These are phyloP conservation scores for Manis javanica DNA, from an alignment of 2,797 vertebrate genomes.

Conservation along the genomic window DNA sequence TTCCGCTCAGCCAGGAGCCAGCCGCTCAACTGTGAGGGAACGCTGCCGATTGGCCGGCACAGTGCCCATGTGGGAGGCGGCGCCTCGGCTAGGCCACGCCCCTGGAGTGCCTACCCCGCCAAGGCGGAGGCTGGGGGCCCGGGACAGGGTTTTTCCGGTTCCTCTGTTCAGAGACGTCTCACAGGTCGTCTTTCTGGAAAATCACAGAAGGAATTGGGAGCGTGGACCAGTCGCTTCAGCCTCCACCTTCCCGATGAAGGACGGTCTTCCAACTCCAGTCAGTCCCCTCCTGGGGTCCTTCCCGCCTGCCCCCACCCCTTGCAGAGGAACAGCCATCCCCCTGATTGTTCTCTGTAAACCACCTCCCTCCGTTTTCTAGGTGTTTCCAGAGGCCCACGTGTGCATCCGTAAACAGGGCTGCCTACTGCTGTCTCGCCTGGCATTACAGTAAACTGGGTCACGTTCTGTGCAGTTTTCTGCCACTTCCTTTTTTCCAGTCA, in stretches of 20 bases:
- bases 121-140: too few species aligned
- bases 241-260: too few species aligned
- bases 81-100: not conserved
- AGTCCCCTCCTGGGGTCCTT: not conserved
- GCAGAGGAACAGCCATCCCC: too few species aligned
- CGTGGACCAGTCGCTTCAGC: not conserved
- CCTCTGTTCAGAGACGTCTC: not conserved
- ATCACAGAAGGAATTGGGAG: not conserved
- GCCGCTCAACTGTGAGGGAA: not conserved
- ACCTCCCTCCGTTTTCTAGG: not conserved
- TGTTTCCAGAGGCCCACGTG: not conserved
- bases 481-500: too few species aligned
- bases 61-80: not conserved
- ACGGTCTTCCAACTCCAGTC: not conserved
- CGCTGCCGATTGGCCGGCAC: not conserved
- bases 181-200: not conserved
- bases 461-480: too few species aligned
- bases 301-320: not conserved
- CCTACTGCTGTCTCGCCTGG: not conserved
- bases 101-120: rapidly evolving
- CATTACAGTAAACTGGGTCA: too few species aligned
- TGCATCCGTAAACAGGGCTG: not conserved
- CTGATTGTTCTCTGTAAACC: too few species aligned
- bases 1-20: too few species aligned
- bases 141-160: too few species aligned